phyloP scores from a whole-genome alignment of 1,140 invertebrate species.

The Drosophila tropicalis region DNA sequence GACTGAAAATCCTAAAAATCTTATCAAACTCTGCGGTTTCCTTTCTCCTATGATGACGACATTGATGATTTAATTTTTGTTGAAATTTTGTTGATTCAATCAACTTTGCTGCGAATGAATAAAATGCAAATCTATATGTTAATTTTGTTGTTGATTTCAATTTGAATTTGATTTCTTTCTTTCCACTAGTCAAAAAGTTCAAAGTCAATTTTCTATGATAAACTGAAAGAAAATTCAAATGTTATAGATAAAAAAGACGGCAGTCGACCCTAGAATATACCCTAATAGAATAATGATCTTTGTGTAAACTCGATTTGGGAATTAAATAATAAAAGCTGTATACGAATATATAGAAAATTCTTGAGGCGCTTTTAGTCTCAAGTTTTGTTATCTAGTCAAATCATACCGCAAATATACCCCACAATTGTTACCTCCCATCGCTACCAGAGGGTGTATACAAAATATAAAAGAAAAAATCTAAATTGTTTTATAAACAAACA shows the following conservation, averaged over 20 bases:
- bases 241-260: neutral
- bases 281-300: too few species aligned
- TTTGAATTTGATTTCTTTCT: neutral
- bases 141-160: slow-evolving; percentile 2
- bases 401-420: too few species aligned
- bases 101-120: slow-evolving; percentile 1
- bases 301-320: too few species aligned
- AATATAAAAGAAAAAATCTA: slow-evolving; percentile 28
- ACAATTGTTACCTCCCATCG: too few species aligned
- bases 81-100: slow-evolving; percentile 2
- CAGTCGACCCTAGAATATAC: slow-evolving; percentile 9
- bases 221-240: neutral
- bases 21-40: neutral
- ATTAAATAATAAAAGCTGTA: too few species aligned
- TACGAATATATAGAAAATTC: too few species aligned
- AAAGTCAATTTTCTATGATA: neutral
- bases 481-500: slow-evolving; percentile 47
- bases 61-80: neutral
- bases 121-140: slow-evolving; percentile 4
- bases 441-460: slow-evolving; percentile 2
- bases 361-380: too few species aligned
- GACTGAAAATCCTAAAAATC: neutral
- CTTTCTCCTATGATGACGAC: neutral
- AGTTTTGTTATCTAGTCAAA: too few species aligned
- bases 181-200: neutral